phyloP scores from a whole-genome alignment of 2,797 vertebrate species.

The Characodon lateralis region DNA sequence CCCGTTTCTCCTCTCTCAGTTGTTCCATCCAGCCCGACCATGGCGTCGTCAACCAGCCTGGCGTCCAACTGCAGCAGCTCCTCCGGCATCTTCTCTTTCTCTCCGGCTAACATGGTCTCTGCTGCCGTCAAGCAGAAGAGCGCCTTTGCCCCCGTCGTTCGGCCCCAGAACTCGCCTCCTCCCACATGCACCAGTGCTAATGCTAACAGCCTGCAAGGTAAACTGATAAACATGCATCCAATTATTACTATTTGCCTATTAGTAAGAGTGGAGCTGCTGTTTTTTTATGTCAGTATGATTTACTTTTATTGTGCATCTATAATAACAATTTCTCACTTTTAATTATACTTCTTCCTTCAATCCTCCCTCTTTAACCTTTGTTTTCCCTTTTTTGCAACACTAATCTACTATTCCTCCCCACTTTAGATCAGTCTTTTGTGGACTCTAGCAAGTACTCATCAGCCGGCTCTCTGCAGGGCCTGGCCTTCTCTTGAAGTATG shows the following conservation, averaged over 20 bases:
- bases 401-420: conserved; percentile 74
- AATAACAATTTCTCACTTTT: conserved; percentile 58
- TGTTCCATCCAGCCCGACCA: conserved; percentile 97
- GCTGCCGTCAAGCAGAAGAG: conserved; percentile 99
- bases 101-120: conserved; percentile 99
- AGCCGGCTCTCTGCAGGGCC: conserved; percentile 93
- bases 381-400: conserved; percentile 60
- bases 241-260: background rate
- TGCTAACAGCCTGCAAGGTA: conserved; percentile 97
- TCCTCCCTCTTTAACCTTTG: conserved; percentile 39
- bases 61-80: conserved; percentile 99
- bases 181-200: conserved; percentile 98
- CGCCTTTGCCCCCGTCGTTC: conserved; percentile 96
- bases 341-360: conserved; percentile 39
- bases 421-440: conserved; percentile 95
- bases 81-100: conserved; percentile 99
- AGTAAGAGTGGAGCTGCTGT: conserved; percentile 1
- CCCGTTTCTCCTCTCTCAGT: conserved; percentile 78
- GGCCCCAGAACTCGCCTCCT: conserved; percentile 96
- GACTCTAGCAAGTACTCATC: conserved; percentile 97
- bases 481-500: conserved; percentile 98
- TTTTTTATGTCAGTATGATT: background rate
- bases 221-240: conserved; percentile 28
- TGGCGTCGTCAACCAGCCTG: conserved; percentile 97
- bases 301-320: conserved; percentile 35